Percentiles rank a stretch among this genome's conserved stretches.
phyloP scores from a whole-genome alignment of 2,797 vertebrate genomes.

The Staurois parvus region DNA sequence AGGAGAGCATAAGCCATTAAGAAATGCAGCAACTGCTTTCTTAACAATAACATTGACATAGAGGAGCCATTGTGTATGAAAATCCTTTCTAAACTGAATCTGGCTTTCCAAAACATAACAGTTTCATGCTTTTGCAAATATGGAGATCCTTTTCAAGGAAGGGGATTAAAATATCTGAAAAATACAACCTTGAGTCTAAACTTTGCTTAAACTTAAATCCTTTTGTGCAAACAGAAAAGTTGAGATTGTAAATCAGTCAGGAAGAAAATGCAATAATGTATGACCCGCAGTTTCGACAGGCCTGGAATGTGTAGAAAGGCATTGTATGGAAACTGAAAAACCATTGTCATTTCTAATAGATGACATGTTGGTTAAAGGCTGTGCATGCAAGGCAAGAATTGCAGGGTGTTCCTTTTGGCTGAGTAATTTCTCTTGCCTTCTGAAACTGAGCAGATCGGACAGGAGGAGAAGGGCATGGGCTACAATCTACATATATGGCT shows the following conservation, averaged over 20 bases:
- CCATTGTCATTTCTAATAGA: constrained; percentile 58
- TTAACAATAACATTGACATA: no score
- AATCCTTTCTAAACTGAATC: no score
- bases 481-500: constrained; percentile 60
- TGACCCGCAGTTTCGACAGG: constrained; percentile 20
- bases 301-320: constrained; percentile 18
- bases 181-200: constrained; percentile 8
- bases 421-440: constrained; percentile 55
- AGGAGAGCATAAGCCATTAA: no score
- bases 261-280: constrained; percentile 28
- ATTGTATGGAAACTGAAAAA: constrained; percentile 40
- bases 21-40: no score
- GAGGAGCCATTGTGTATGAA: no score
- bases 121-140: neutral
- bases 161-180: constrained; percentile 10
- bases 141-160: neutral
- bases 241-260: constrained; percentile 27
- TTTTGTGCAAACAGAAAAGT: constrained; percentile 28
- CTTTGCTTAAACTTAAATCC: constrained; percentile 36
- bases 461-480: constrained; percentile 29
- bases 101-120: neutral
- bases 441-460: constrained; percentile 60
- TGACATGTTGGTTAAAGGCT: constrained; percentile 59
- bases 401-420: constrained; percentile 59
- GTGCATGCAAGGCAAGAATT: constrained; percentile 44